Conservation (phyloP, 2,888 invertebrate species). For the Lasioglossum zephyrum region DNA sequence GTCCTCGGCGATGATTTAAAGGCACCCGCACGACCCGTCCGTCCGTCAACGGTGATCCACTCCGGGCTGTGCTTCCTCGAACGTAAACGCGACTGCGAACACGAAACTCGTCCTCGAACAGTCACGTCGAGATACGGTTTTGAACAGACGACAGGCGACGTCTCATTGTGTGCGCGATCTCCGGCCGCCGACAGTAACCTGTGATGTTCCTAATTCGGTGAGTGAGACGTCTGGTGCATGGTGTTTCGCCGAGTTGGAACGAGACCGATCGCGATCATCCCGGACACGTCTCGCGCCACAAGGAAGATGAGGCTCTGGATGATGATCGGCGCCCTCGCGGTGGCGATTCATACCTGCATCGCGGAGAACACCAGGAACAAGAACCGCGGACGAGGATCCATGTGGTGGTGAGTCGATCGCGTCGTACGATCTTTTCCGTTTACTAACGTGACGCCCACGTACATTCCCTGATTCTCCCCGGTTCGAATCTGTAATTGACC, state of each 20-base stretch:
- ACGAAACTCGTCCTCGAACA: not conserved
- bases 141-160: not conserved
- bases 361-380: slow-evolving; percentile 84
- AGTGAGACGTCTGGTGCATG: slow-evolving; percentile 62
- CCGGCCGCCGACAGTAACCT: slow-evolving; percentile 28
- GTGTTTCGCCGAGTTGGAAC: slow-evolving; percentile 37
- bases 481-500: not conserved
- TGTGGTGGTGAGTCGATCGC: slow-evolving; percentile 92
- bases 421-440: not conserved
- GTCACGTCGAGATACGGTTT: not conserved
- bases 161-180: slow-evolving; percentile 34
- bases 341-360: slow-evolving; percentile 85
- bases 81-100: not conserved
- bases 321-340: slow-evolving; percentile 84
- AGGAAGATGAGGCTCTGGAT: slow-evolving; percentile 80
- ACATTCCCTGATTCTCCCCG: not conserved
- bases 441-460: not conserved
- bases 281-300: slow-evolving; percentile 1
- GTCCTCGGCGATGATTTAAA: slow-evolving; percentile 32
- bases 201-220: slow-evolving; percentile 64
- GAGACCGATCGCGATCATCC: slow-evolving; percentile 13
- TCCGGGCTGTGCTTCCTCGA: not conserved
- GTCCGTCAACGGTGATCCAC: not conserved
- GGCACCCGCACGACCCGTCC: not conserved
- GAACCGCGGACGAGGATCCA: slow-evolving; percentile 93